phyloP scores from a whole-genome alignment of 2,797 vertebrate species.

The Pelochelys cantorii region DNA sequence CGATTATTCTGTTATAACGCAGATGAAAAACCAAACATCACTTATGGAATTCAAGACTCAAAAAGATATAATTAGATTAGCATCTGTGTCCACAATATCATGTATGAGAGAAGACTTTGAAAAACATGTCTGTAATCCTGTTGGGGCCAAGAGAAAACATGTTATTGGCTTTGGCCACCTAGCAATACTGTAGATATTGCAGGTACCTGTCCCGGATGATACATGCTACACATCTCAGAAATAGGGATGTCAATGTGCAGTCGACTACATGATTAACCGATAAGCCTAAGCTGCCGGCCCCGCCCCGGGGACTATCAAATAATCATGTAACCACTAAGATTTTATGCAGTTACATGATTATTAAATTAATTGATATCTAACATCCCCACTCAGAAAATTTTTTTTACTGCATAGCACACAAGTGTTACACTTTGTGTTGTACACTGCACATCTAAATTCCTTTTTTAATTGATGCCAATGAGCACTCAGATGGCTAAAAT shows the following conservation, averaged over 20 bases:
- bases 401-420: not conserved
- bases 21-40: conserved; percentile 1
- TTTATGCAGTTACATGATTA: too few species aligned
- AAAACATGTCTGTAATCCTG: not conserved
- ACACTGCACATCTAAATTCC: not conserved
- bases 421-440: not conserved
- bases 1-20: not conserved
- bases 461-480: not conserved
- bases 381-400: too few species aligned
- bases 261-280: too few species aligned
- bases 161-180: not conserved
- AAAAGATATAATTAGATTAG: conserved; percentile 39
- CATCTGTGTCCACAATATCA: not conserved
- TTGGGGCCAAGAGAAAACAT: not conserved
- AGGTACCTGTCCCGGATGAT: not conserved
- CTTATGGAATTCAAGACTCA: conserved; percentile 7
- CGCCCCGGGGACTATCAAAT: too few species aligned
- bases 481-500: not conserved
- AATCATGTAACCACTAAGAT: too few species aligned
- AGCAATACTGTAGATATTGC: not conserved
- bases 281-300: too few species aligned
- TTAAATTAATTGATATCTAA: too few species aligned
- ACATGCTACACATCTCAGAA: not conserved
- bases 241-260: not conserved
- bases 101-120: not conserved